Evolutionary conservation across 2,113 vertebrate genomes (phyloP).

Genomic region (Apistogramma diplotaenia): DNA sequence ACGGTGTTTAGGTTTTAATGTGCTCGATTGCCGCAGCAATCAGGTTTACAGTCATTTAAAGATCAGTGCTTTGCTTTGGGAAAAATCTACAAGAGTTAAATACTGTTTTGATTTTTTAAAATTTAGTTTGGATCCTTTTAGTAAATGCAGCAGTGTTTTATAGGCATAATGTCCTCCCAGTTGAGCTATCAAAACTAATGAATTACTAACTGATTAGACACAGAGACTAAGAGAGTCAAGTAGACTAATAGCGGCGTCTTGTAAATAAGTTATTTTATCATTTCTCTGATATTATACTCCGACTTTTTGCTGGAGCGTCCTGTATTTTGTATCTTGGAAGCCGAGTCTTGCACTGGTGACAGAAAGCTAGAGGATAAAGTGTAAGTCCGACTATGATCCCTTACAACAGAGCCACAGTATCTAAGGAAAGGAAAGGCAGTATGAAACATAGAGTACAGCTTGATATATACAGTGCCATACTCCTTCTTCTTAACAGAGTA

Average conservation of each 20-base stretch:
- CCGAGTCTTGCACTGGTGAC: neutral
- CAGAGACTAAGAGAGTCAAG: neutral
- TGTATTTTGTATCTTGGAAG: neutral
- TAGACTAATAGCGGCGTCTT: neutral
- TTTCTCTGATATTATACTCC: neutral
- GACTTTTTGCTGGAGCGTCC: neutral
- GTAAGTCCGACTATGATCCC: neutral
- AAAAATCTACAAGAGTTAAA: conserved; percentile 5
- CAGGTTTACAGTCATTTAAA: conserved; percentile 32
- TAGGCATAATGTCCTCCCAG: neutral
- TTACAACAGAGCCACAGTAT: neutral
- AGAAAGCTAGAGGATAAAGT: neutral
- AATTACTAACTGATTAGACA: neutral
- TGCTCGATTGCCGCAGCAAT: conserved; percentile 29
- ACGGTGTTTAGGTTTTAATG: conserved; percentile 38
- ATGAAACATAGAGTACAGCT: neutral
- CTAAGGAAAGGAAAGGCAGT: neutral
- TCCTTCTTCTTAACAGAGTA: neutral
- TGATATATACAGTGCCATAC: neutral
- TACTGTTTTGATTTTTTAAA: neutral
- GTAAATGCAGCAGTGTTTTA: conserved; percentile 16
- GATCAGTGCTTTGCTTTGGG: conserved; percentile 14
- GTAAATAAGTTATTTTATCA: neutral
- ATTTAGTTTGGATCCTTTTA: neutral
- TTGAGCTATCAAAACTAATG: conserved; percentile 15